Evolutionary conservation across 2,888 invertebrate genomes (phyloP).

Genomic region (Hyppa rectilinea): DNA sequence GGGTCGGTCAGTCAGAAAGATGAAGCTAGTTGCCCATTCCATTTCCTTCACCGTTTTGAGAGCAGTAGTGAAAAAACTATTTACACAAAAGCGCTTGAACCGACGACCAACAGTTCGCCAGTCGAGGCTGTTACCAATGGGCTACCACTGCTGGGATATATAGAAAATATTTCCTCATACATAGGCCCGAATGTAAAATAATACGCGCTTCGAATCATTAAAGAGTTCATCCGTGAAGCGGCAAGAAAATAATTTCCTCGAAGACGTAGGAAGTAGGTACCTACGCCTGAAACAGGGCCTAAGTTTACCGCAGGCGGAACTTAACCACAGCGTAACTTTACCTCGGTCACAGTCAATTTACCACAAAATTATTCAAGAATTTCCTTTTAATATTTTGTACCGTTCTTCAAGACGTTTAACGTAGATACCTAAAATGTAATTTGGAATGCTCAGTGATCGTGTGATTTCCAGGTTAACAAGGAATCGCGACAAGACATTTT

Average conservation of each 20-base stretch:
- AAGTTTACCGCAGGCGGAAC: constrained; percentile 24
- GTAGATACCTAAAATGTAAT: constrained; percentile 3
- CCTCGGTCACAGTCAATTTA: constrained; percentile 26
- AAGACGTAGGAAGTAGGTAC: neutral
- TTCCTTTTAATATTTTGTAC: constrained; percentile 21
- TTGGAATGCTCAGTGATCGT: constrained; percentile 30
- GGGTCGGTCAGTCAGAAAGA: no score
- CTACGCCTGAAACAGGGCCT: constrained; percentile 25
- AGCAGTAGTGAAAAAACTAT: no score
- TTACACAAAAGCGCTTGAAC: no score
- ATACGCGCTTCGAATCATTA: constrained; percentile 10
- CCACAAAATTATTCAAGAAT: constrained; percentile 35
- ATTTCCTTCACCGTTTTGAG: no score
- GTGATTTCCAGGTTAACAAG: constrained; percentile 33
- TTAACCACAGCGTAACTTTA: constrained; percentile 16
- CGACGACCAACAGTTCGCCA: no score
- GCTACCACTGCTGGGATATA: no score
- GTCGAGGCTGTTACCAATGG: no score
- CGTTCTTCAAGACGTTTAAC: neutral
- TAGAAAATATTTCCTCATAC: neutral
- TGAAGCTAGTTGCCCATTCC: no score
- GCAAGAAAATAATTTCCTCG: constrained; percentile 29
- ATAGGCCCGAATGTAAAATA: constrained; percentile 6
- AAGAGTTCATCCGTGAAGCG: constrained; percentile 27
- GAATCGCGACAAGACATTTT: constrained; percentile 11